A percentile compares a stretch with the other conserved stretches of the same genome.
Evolutionary conservation across 1,140 invertebrate species (phyloP).

Genomic region (Drosophila pseudoobscura): DNA sequence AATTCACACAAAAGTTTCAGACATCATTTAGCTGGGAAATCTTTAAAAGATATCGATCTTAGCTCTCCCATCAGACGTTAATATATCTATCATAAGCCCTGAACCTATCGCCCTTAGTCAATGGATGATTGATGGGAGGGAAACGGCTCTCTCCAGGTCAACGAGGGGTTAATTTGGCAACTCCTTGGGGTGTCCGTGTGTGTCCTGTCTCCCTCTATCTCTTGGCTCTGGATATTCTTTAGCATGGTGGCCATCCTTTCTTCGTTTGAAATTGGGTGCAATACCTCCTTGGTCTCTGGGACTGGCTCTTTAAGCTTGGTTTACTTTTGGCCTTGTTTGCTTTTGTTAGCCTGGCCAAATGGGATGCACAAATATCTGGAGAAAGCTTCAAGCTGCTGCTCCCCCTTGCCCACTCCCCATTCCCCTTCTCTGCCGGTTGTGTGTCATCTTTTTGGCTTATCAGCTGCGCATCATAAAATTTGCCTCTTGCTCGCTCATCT

Average conservation of each 20-base stretch:
- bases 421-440: constrained; percentile 23
- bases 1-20: no score
- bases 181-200: background rate
- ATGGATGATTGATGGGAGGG: constrained; percentile 21
- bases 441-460: constrained; percentile 79
- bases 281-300: no score
- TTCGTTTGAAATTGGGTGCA: no score
- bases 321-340: constrained; percentile 28
- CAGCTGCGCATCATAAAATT: constrained; percentile 72
- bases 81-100: constrained; percentile 21
- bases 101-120: background rate
- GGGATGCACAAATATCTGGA: constrained; percentile 36
- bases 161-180: constrained; percentile 1
- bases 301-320: constrained; percentile 14
- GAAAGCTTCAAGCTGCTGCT: constrained; percentile 22
- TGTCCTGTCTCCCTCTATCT: background rate
- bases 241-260: no score
- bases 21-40: background rate
- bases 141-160: background rate
- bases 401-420: background rate
- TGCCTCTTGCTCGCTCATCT: constrained; percentile 11
- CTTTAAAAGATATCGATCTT: constrained; percentile 32
- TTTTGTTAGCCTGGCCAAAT: constrained; percentile 12
- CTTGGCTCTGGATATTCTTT: no score
- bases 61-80: constrained; percentile 12